Base-by-base conservation (phyloP, 2,113 vertebrate genomes). In the Chamaetylas fuelleborni region DNA sequence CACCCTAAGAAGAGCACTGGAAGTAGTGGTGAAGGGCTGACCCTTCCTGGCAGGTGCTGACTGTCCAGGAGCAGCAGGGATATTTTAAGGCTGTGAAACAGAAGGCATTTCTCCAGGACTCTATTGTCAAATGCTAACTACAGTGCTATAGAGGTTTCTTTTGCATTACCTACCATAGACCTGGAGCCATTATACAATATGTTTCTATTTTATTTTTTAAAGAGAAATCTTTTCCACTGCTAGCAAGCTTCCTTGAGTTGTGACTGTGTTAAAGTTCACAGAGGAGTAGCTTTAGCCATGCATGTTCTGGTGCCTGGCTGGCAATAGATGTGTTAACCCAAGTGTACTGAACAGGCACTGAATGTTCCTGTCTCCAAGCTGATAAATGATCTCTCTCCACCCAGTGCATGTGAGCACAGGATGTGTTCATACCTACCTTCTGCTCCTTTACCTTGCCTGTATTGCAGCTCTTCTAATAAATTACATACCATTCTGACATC, bases 41-140 rank as follows among this genome's bases (percentile, higher is more conserved):
- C 25, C 47, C 40, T 48, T 40, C 31, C 51, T 43, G 29, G 31
- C 15, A 56, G 50, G 19, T 64, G 40, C 76, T 88, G 48, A 15
- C 16, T 1, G 2, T 20, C 25, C 50, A 33, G 48, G 34, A 40
- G 11, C 6, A 2, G 70, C 22, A 53, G 19, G 0, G 3, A 6
- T 61, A 62, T 42, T 61, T 82, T 33, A 80, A 92, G 47, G 36
- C 71, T 81, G 45, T 23, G 34, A 74, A 90, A 70, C 14, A 71
- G n/a, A 40, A 76, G 48, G 28, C 1, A 0, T 80, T 76, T 87
- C 33, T 40, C 65, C 51, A 12, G 20, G 23, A 16, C 31, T 67
- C 0, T 28, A 11, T 13, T 72, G 22, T 65, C 19, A 61, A 33
- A 20, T 38, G 8, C 24, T 73, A 40, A 19, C 47, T 47, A 26